These are phyloP conservation scores for Halichoeres trimaculatus DNA, from an alignment of 2,113 vertebrate species.

Conservation along the genomic window DNA sequence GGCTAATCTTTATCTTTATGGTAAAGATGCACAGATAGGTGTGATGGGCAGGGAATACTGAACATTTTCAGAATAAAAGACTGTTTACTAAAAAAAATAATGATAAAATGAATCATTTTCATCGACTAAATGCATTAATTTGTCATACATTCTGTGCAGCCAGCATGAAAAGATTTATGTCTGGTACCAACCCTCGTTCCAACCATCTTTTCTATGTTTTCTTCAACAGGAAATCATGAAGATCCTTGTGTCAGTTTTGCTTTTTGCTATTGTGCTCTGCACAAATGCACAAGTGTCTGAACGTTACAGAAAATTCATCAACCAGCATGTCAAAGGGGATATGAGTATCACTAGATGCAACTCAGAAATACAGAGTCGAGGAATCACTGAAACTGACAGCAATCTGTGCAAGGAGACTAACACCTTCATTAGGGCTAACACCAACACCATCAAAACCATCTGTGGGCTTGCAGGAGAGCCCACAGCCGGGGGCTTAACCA, in stretches of 20 bases:
- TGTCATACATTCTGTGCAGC: too few species aligned
- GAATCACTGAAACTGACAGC: neutral
- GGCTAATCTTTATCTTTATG: too few species aligned
- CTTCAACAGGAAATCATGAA: constrained; percentile 42
- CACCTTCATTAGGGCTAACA: constrained; percentile 42
- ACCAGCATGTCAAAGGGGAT: neutral
- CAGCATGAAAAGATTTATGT: too few species aligned
- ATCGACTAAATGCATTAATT: too few species aligned
- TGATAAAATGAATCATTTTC: too few species aligned
- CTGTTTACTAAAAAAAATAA: too few species aligned
- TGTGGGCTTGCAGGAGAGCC: neutral
- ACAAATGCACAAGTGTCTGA: rapidly evolving
- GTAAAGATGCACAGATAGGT: too few species aligned
- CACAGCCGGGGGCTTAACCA: neutral
- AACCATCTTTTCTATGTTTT: neutral
- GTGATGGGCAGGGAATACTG: too few species aligned
- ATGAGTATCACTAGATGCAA: neutral
- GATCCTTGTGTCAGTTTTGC: constrained; percentile 44
- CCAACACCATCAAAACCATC: neutral
- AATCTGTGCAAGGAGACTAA: constrained; percentile 49
- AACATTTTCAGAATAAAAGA: too few species aligned
- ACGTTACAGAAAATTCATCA: constrained; percentile 1
- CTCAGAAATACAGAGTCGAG: rapidly evolving
- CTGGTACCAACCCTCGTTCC: too few species aligned
- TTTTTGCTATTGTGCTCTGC: constrained; percentile 27